phyloP scores from a whole-genome alignment of 2,888 invertebrate genomes.

The Chloromyia formosa region DNA sequence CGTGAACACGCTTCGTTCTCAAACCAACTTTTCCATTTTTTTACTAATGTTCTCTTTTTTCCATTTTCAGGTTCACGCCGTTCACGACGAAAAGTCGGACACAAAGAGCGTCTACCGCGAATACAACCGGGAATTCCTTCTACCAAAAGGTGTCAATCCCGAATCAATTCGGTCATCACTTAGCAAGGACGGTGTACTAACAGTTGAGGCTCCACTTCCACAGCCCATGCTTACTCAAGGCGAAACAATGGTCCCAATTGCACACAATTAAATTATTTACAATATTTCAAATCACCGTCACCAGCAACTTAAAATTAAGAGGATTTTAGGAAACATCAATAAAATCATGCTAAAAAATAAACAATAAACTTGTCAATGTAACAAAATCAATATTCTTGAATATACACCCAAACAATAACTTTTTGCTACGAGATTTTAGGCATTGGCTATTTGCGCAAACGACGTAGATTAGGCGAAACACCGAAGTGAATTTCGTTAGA shows the following conservation, averaged over 20 bases:
- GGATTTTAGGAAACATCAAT: not conserved
- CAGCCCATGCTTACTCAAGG: constrained; percentile 66
- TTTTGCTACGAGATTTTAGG: not conserved
- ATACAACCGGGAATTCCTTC: constrained; percentile 96
- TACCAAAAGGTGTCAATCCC: constrained; percentile 96
- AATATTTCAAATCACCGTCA: constrained; percentile 32
- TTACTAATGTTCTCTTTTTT: no score
- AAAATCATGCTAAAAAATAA: not conserved
- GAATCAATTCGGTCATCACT: constrained; percentile 95
- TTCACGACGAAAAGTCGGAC: constrained; percentile 97
- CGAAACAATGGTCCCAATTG: constrained; percentile 64
- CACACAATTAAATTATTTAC: constrained; percentile 58
- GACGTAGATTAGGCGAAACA: not conserved
- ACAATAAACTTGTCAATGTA: constrained; percentile 8
- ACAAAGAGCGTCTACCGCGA: constrained; percentile 97
- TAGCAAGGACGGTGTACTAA: constrained; percentile 95
- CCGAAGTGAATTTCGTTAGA: not conserved
- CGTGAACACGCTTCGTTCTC: no score
- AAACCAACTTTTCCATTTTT: no score
- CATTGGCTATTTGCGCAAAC: constrained; percentile 9
- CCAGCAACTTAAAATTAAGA: not conserved
- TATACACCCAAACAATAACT: not conserved
- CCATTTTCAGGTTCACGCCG: constrained; percentile 87
- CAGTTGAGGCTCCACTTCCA: constrained; percentile 96
- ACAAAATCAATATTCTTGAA: constrained; percentile 54